Evolutionary conservation across 2,113 vertebrate species (phyloP), one percentile per base, ranked within the genome.

Genomic region (Anhinga anhinga): DNA sequence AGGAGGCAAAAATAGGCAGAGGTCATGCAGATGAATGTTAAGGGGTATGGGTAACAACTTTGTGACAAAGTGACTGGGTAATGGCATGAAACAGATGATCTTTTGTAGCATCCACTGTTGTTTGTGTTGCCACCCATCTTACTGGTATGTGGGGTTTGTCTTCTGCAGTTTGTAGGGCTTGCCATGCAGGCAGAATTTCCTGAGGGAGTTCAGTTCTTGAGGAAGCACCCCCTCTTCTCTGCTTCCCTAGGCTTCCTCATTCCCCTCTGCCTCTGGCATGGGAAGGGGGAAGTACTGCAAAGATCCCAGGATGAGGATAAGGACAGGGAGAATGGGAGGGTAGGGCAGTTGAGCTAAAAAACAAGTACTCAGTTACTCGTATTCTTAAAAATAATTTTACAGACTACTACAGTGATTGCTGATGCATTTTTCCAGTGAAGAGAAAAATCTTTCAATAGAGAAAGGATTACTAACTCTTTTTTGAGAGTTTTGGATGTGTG

Each of bases 81-180:
- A 71, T 5, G 29, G 12, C 0, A 0, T 45, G 86, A 62, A 82
- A 52, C 36, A 62, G 56, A 61, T 32, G 7, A 10, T 9, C 3
- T 25, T 72, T 45, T 29, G 3, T 36, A 45, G 71, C 11, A 67
- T 29, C 18, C 13, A 27, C 11, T 50, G 50, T 26, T 77, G 55
- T 32, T 56, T 20, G 16, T 49, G 16, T 50, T 85, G 45, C 45
- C 27, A 49, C 20, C 2, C 19, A 10, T 47, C 14, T n/a, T 5
- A 42, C 34, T 36, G 56, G 14, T 76, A 32, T 21, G 5, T 47
- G 22, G 38, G 21, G 22, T 49, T 53, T 84, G 49, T 29, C 30
- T 52, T 88, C 18, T 65, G 25, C 56, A 82, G 52, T 55, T 94
- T 42, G 22, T 66, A 74, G 36, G 47, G 10, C 56, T 88, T 38